Percentiles rank a stretch among this genome's conserved stretches.
Evolutionary conservation across 2,113 vertebrate species (phyloP).

Genomic region (Neoarius graeffei): DNA sequence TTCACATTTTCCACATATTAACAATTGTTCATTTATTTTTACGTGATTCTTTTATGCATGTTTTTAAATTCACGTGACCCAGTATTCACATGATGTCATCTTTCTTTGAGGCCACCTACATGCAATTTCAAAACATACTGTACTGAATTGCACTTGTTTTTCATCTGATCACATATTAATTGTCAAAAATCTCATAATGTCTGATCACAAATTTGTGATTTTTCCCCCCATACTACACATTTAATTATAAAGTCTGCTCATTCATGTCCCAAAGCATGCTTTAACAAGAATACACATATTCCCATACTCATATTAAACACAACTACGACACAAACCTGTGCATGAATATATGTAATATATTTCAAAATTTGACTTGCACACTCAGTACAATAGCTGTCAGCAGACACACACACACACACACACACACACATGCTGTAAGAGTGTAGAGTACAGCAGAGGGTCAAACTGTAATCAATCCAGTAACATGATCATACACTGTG

Average conservation of each 20-base stretch:
- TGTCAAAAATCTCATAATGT: not conserved
- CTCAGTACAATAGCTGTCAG: slow-evolving; percentile 56
- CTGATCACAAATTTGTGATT: not conserved
- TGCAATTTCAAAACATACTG: not conserved
- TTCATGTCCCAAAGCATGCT: not conserved
- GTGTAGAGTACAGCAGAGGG: slow-evolving; percentile 60
- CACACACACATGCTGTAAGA: not conserved
- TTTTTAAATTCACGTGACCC: not conserved
- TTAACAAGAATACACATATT: not conserved
- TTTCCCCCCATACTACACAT: not conserved
- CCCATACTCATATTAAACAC: not conserved
- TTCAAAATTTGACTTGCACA: not conserved
- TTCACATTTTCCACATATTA: not conserved
- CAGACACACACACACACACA: not conserved
- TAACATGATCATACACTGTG: slow-evolving; percentile 75
- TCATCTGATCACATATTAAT: not conserved
- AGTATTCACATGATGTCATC: not conserved
- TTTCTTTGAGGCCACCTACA: not conserved
- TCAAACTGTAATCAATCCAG: slow-evolving; percentile 78
- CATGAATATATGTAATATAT: not conserved
- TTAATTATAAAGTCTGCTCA: not conserved
- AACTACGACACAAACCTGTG: not conserved
- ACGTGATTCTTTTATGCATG: not conserved
- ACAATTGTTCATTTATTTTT: not conserved
- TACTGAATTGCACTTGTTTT: not conserved